Base-by-base conservation (phyloP, 1,140 invertebrate genomes). In the Harlomillsia oculata region DNA sequence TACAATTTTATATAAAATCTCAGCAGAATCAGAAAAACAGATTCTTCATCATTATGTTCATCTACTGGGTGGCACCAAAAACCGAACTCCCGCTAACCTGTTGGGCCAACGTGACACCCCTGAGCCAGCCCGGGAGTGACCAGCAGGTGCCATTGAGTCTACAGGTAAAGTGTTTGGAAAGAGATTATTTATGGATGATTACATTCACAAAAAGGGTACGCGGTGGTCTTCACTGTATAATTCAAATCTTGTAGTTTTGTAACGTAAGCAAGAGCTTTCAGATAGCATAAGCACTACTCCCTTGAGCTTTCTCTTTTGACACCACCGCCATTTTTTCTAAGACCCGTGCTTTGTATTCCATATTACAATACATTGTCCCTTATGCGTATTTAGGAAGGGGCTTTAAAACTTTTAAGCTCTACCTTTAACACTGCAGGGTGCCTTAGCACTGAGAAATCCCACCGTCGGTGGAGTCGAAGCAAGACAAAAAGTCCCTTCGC, bases 171-270 rank as follows among this genome's bases (percentile, higher is more conserved):
- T 48, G 45, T 48, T 48, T 30, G 16, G 34, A 48, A 14, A 21
- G 16, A 8, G 5, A 32, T 48, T 48, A 48, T 48, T 48, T 32
- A 48, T 48, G n/a, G n/a, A n/a, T n/a, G n/a, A n/a, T n/a, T n/a
- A n/a, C n/a, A n/a, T n/a, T n/a, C 28, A 29, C 39, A 39, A 40
- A n/a, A 29, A 51, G 39, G 49, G 36, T 32, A 29, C 36, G 32
- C 36, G 49, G 49, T 51, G 49, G 49, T 51, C 49, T 36, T 48
- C 36, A 20, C 30, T 20, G n/a, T n/a, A n/a, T n/a, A n/a, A n/a
- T n/a, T n/a, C n/a, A n/a, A n/a, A n/a, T n/a, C n/a, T n/a, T n/a
- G n/a, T n/a, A n/a, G n/a, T n/a, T n/a, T n/a, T n/a, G n/a, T n/a
- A n/a, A n/a, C n/a, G n/a, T n/a, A n/a, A n/a, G n/a, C n/a, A n/a